Evolutionary conservation across 2,113 vertebrate species (phyloP), one percentile per base, ranked within the genome.

Genomic region (Oophaga pumilio): DNA sequence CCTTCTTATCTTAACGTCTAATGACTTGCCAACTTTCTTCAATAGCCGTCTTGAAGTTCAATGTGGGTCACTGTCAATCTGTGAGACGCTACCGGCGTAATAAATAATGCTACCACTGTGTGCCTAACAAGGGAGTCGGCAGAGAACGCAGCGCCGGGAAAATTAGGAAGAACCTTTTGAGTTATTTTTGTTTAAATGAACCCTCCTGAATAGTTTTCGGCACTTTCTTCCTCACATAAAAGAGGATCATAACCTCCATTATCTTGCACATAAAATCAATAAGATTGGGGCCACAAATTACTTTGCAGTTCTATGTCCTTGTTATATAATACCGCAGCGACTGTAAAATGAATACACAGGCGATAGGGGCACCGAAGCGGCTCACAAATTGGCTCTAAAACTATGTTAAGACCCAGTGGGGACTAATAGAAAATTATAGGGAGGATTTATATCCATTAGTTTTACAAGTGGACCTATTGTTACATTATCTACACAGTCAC

Each of bases 21-120:
- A 66, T 66, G 59, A 62, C 49, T 50, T 85, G 73, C 22, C 59
- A 86, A 22, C 59, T 52, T 68, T 64, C 76, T 56, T 78, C 74
- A 86, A 76, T 66, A 86, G 80, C 10, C 20, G 12, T n/a, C 22
- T 24, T 60, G 53, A 28, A 24, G 26, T 80, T 50, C 50, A 82
- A 82, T 82, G 80, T 66, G 59, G 60, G 80, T 82, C 60, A 82
- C 33, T 64, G 20, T 82, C 33, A 66, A 66, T 64, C 57, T 49
- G 80, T 20, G 33, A 82, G 43, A 66, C 64, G 62, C 57, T 49
- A 62, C 33, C 12, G 13, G 43, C 33, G 43, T 82, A 43, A 82
- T 64, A 82, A 82, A 50, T 64, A 66, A 64, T 82, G 60, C 59
- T 49, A 22, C 60, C 60, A 10, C 26, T 18, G 60, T 28, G 56